Evolutionary conservation across 2,113 vertebrate species (phyloP).

Genomic region (Gnathonemus longibarbis): DNA sequence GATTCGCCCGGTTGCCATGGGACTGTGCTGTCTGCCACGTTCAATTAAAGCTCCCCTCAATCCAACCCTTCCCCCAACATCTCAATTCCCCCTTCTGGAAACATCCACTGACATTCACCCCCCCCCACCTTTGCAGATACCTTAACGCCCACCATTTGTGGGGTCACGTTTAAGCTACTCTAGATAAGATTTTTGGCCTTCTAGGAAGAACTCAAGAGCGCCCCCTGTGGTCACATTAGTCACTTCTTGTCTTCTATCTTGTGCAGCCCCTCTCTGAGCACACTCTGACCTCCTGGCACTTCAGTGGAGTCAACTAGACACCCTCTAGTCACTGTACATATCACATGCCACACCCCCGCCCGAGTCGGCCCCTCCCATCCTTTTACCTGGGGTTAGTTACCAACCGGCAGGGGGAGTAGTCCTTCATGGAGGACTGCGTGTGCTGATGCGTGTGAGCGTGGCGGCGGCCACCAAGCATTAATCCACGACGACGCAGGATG

Average conservation of each 20-base stretch:
- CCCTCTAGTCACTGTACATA: constrained; percentile 40
- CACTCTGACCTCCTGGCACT: constrained; percentile 26
- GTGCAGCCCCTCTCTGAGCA: constrained; percentile 46
- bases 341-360: constrained; percentile 31
- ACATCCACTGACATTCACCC: constrained; percentile 23
- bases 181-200: constrained; percentile 23
- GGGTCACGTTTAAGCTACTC: constrained; percentile 56
- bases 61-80: neutral
- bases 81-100: neutral
- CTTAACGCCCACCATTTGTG: neutral
- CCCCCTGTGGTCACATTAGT: constrained; percentile 51
- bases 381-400: neutral
- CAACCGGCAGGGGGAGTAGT: neutral
- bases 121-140: neutral
- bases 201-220: neutral
- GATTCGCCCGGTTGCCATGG: constrained; percentile 20
- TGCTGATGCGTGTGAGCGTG: neutral
- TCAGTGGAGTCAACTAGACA: constrained; percentile 15
- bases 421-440: neutral
- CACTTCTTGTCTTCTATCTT: constrained; percentile 61
- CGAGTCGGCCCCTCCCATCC: neutral
- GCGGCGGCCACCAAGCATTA: neutral
- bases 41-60: constrained; percentile 14
- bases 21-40: neutral
- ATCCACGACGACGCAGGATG: neutral